Percentiles rank a stretch among this genome's conserved stretches.
These are phyloP conservation scores for Diorhabda elongata DNA, from an alignment of 1,140 invertebrate genomes.

Conservation along the genomic window DNA sequence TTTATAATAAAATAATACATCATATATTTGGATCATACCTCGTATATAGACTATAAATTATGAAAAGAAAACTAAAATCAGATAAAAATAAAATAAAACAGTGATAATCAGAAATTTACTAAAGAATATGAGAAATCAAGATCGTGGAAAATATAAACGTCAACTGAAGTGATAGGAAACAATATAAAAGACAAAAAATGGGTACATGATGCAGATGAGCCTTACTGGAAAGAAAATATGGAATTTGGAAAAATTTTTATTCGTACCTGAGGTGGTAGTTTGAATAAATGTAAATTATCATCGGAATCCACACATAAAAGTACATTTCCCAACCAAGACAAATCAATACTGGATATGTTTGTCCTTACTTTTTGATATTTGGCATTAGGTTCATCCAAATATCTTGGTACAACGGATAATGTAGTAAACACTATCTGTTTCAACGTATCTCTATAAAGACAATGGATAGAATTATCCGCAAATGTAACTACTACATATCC, in stretches of 20 bases:
- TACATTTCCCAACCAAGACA: slow-evolving; percentile 73
- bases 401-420: slow-evolving; percentile 51
- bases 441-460: slow-evolving; percentile 68
- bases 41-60: too few relatives aligned
- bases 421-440: slow-evolving; percentile 61
- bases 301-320: slow-evolving; percentile 70
- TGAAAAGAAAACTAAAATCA: too few relatives aligned
- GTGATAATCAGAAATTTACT: too few relatives aligned
- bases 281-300: slow-evolving; percentile 68
- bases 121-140: too few relatives aligned
- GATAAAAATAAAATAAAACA: too few relatives aligned
- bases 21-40: too few relatives aligned
- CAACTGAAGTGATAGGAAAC: too few relatives aligned
- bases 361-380: slow-evolving; percentile 47
- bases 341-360: slow-evolving; percentile 62
- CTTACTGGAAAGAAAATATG: too few relatives aligned
- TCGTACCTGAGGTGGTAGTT: slow-evolving; percentile 53
- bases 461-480: slow-evolving; percentile 71
- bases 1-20: too few relatives aligned
- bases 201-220: too few relatives aligned
- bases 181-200: too few relatives aligned
- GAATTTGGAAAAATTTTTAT: background rate
- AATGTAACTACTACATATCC: slow-evolving; percentile 68
- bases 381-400: slow-evolving; percentile 49
- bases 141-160: too few relatives aligned